A percentile compares a stretch with the other conserved stretches of the same genome.
phyloP scores from a whole-genome alignment of 2,888 invertebrate genomes.

The Meiosimyza decipiens region DNA sequence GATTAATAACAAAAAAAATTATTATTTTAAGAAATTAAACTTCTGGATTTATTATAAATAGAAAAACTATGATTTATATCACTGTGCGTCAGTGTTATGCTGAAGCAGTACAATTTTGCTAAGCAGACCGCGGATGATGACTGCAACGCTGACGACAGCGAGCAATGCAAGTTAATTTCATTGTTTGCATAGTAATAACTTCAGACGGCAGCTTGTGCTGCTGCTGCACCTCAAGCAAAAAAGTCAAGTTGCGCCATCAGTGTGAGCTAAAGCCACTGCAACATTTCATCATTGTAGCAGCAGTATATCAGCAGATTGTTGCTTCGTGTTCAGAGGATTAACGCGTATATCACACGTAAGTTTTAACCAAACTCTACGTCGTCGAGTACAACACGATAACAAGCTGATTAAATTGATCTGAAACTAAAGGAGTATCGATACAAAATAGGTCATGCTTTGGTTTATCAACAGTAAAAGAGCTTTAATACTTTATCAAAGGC shows the following conservation, averaged over 20 bases:
- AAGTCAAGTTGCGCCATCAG: not conserved
- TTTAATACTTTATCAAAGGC: too few species aligned
- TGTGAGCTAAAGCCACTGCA: not conserved
- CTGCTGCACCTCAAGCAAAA: not conserved
- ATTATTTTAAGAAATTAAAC: too few species aligned
- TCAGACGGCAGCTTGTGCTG: conserved; percentile 11
- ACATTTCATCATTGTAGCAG: conserved; percentile 7
- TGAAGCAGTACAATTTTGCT: too few species aligned
- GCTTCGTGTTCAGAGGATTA: conserved; percentile 22
- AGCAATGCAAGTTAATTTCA: conserved; percentile 47
- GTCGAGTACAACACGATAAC: not conserved
- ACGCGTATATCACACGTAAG: not conserved
- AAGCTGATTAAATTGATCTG: not conserved
- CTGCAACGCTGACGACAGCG: not conserved
- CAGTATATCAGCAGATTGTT: conserved; percentile 1
- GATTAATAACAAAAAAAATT: too few species aligned
- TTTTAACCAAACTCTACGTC: not conserved
- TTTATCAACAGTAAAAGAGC: too few species aligned
- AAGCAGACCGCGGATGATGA: too few species aligned
- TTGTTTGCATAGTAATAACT: conserved; percentile 48
- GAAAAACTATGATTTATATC: too few species aligned
- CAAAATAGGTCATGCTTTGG: too few species aligned
- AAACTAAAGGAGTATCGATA: too few species aligned
- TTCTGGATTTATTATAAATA: too few species aligned
- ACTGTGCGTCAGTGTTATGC: too few species aligned